phyloP scores from a whole-genome alignment of 2,113 vertebrate species.

The Phocoena phocoena region DNA sequence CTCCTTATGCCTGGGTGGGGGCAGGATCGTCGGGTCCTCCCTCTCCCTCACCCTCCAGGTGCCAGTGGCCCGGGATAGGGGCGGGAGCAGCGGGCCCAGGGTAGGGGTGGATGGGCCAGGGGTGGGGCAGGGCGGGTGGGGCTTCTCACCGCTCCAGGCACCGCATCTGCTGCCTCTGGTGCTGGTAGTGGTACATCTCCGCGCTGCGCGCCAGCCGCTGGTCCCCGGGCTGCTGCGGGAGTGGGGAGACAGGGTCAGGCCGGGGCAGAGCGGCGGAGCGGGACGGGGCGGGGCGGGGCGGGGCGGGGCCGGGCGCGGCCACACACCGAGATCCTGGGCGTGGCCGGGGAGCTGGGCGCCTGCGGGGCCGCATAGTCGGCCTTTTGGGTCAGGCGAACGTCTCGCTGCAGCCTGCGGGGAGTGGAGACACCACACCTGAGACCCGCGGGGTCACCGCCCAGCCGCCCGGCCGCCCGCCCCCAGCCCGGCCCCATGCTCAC shows the following conservation, averaged over 20 bases:
- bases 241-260: neutral
- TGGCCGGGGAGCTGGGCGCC: constrained; percentile 80
- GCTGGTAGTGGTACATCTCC: constrained; percentile 98
- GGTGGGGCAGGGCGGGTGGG: fast-evolving
- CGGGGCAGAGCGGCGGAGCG: fast-evolving
- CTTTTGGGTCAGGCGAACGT: constrained; percentile 88
- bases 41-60: neutral
- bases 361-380: constrained; percentile 85
- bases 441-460: fast-evolving
- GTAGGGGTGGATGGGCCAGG: neutral
- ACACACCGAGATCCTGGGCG: constrained; percentile 89
- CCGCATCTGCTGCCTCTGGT: constrained; percentile 97
- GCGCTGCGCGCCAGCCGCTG: constrained; percentile 93
- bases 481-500: constrained; percentile 78
- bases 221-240: constrained; percentile 88
- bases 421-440: neutral
- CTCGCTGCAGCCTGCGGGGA: constrained; percentile 88
- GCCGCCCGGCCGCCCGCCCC: fast-evolving
- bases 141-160: constrained; percentile 92
- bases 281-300: neutral
- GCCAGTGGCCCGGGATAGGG: neutral
- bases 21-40: neutral
- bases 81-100: fast-evolving
- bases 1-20: constrained; percentile 88
- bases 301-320: fast-evolving